These are phyloP conservation scores for Mobula hypostoma DNA, from an alignment of 2,113 vertebrate species.

Conservation along the genomic window DNA sequence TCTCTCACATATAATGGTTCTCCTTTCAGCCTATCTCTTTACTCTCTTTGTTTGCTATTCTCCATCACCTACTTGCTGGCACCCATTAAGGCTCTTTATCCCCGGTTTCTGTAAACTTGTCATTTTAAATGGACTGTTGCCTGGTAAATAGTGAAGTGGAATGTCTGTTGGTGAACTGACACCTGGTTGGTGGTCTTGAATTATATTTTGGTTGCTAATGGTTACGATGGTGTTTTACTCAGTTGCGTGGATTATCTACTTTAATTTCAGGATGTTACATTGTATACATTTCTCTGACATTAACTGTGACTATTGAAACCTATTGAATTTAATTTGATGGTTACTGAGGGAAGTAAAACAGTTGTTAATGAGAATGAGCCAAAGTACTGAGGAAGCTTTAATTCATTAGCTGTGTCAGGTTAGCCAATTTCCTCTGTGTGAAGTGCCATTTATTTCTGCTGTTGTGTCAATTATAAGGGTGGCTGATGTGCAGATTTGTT, in stretches of 20 bases:
- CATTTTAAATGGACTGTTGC: background rate
- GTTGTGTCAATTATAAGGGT: background rate
- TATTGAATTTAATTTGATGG: background rate
- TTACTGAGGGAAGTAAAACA: background rate
- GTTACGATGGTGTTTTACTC: background rate
- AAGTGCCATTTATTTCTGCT: background rate
- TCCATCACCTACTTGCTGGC: background rate
- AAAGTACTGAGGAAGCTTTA: background rate
- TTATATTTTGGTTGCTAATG: background rate
- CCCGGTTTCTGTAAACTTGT: background rate
- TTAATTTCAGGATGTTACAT: background rate
- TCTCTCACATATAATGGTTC: background rate
- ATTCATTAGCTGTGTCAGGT: background rate
- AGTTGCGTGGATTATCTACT: background rate
- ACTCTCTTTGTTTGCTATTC: background rate
- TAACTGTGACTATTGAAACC: too few species aligned
- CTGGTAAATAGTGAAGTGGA: background rate
- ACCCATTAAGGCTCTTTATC: too few species aligned
- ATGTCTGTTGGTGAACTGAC: background rate
- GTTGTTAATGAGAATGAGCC: background rate
- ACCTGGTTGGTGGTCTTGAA: background rate
- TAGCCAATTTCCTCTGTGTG: background rate
- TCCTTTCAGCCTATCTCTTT: background rate
- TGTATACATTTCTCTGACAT: too few species aligned
- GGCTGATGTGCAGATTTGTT: background rate